Percentiles rank a stretch among this genome's conserved stretches.
Evolutionary conservation across 2,113 vertebrate genomes (phyloP).

Genomic region (Sylvia atricapilla): DNA sequence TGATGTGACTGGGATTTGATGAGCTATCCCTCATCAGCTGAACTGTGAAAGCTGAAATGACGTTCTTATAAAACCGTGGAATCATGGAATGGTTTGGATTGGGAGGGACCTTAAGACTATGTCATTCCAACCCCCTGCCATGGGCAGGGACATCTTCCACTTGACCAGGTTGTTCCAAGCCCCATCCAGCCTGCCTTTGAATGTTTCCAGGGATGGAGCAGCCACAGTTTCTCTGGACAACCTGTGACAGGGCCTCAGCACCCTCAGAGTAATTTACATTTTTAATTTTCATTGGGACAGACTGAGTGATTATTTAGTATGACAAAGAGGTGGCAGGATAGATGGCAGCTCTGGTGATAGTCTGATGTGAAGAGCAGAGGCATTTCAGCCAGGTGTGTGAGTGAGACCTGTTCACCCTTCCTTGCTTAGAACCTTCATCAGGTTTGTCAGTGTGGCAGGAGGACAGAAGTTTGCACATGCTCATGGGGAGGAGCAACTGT

Average conservation of each 20-base stretch:
- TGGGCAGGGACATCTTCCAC: not conserved
- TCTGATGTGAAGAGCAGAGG: not conserved
- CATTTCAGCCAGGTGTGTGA: not conserved
- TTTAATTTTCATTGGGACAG: not conserved
- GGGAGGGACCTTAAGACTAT: not conserved
- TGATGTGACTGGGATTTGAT: not conserved
- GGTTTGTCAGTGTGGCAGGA: not conserved
- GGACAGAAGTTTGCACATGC: not conserved
- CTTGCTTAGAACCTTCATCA: not conserved
- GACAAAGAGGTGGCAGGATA: not conserved
- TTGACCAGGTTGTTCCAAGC: not conserved
- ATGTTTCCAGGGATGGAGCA: not conserved
- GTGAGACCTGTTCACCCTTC: not conserved
- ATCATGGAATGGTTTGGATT: not conserved
- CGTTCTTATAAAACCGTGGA: not conserved
- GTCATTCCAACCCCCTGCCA: accelerated
- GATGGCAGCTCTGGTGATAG: not conserved
- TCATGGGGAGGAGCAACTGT: not conserved
- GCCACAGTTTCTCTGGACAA: not conserved
- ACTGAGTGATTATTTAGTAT: not conserved
- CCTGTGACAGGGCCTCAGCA: not conserved
- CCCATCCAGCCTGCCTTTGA: not conserved
- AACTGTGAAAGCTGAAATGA: accelerated
- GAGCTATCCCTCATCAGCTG: not conserved
- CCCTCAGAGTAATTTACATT: not conserved